These are phyloP conservation scores for Diarsia mendica DNA, from an alignment of 2,888 invertebrate species.

Conservation along the genomic window DNA sequence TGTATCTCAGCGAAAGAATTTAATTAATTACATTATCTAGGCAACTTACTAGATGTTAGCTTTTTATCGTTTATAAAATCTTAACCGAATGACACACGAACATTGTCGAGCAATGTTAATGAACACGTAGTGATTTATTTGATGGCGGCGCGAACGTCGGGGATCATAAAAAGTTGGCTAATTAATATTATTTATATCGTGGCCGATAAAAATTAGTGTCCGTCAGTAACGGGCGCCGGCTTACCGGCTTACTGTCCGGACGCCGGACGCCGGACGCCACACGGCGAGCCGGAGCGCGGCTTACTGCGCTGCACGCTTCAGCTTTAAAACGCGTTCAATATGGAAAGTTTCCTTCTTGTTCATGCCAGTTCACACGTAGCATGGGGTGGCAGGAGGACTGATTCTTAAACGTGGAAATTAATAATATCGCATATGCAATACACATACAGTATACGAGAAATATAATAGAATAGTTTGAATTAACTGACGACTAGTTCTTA, in stretches of 20 bases:
- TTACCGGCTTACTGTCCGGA: conserved; percentile 4
- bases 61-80: too few relatives aligned
- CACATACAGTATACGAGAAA: background rate
- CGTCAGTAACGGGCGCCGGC: background rate
- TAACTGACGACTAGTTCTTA: background rate
- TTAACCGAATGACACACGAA: background rate
- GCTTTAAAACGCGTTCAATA: conserved; percentile 13
- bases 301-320: background rate
- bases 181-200: conserved; percentile 35
- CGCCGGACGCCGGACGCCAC: background rate
- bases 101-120: conserved; percentile 4
- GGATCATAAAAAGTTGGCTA: conserved; percentile 23
- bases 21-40: too few relatives aligned
- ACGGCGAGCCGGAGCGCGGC: background rate
- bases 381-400: background rate
- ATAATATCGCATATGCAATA: background rate
- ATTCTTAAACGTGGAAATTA: background rate
- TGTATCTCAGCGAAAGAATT: conserved; percentile 15
- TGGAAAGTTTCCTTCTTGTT: background rate
- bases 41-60: too few relatives aligned
- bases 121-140: background rate
- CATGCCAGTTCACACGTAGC: background rate
- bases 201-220: conserved; percentile 20
- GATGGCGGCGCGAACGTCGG: background rate
- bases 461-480: conserved; percentile 6